Base-by-base conservation (phyloP, 2,888 invertebrate genomes). In the Hemicrepidius hirtus region DNA sequence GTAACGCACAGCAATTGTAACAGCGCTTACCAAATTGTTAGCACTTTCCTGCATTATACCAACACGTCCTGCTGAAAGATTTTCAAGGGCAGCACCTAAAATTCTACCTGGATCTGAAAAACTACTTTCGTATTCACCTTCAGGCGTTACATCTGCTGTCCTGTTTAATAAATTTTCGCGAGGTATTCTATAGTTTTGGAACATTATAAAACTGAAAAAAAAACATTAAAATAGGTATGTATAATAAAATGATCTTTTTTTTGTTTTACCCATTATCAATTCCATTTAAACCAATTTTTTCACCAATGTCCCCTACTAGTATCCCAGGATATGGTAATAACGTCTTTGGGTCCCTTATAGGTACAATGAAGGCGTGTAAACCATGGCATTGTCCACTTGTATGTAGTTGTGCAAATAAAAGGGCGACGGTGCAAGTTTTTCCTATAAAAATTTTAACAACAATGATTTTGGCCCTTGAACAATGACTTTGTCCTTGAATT, bases 221-320 rank as follows among this genome's bases (percentile, higher is more conserved):
- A 46, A 40, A n/a, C n/a, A n/a, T n/a, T n/a, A n/a, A n/a, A n/a
- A n/a, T n/a, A n/a, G n/a, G n/a, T n/a, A n/a, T n/a, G n/a, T n/a
- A n/a, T n/a, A n/a, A n/a, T n/a, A n/a, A 40, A 40, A 40, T 18
- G 41, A 12, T 5, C 3, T 10, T 12, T 41, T 41, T 41, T 16
- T 65, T 2, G n/a, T 49, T n/a, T 86, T 80, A 93, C 92, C 97
- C 98, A 86, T 98, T 98, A 85, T 98, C 97, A 72, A 97, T 92
- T 3, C 96, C 97, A 84, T 97, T 94, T 60, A 96, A 90, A 7
- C 97, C 97, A 57, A 95, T 91, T 88, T 98, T 98, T 85, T 95
- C 95, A 0, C 97, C 97, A 90, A 97, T 95, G 82, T 98, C 97
- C 0, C 97, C 97, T 0, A 97, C 93, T 12, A 93, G 90, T 9